phyloP scores from a whole-genome alignment of 2,888 invertebrate genomes.

The Acanthoscelides obtectus region DNA sequence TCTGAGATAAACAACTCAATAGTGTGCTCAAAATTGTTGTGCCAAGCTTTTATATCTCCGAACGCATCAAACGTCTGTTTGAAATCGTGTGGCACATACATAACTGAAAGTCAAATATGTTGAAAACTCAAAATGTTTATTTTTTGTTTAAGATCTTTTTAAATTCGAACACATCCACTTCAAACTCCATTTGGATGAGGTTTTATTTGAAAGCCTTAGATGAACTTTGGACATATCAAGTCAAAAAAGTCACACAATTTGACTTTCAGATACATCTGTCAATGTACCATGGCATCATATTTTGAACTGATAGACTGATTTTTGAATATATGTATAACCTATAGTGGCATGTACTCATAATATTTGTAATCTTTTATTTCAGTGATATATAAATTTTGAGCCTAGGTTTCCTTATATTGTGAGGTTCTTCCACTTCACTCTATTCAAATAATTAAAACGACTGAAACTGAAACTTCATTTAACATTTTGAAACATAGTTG shows the following conservation, averaged over 20 bases:
- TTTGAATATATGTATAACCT: not conserved
- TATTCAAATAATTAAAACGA: too few species aligned
- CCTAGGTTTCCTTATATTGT: not conserved
- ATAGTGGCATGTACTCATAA: not conserved
- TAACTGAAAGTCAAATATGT: not conserved
- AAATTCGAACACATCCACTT: too few species aligned
- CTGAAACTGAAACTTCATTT: not conserved
- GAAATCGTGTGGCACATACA: not conserved
- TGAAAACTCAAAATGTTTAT: too few species aligned
- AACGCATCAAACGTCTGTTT: not conserved
- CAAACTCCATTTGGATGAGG: too few species aligned
- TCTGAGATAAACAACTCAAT: not conserved
- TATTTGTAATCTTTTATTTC: not conserved
- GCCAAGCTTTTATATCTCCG: not conserved
- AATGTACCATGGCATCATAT: not conserved
- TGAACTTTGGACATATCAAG: too few species aligned
- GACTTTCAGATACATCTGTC: not conserved
- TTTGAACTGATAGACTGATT: not conserved
- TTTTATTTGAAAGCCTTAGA: too few species aligned
- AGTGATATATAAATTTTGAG: not conserved
- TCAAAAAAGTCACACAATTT: not conserved
- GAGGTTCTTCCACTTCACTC: not conserved
- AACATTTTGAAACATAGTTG: too few species aligned
- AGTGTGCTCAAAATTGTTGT: not conserved
- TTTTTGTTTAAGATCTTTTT: too few species aligned